A percentile compares a stretch with the other conserved stretches of the same genome.
These are phyloP conservation scores for Spatulosminthurus flaviceps DNA, from an alignment of 2,888 invertebrate genomes.

Conservation along the genomic window DNA sequence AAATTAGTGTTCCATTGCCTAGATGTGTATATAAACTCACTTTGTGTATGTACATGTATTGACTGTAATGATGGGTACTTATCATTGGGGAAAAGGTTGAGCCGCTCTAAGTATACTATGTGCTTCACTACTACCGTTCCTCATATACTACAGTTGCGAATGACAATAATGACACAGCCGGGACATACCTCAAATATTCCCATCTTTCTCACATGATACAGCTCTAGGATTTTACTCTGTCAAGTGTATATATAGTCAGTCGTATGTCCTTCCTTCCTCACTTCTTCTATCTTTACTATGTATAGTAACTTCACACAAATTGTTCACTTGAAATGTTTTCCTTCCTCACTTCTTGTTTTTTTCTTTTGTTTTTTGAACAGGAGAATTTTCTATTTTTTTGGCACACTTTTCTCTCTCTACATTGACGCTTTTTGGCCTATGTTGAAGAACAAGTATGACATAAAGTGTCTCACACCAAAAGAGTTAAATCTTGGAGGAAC, in stretches of 20 bases:
- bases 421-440: not conserved
- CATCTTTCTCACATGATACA: slow-evolving; percentile 6
- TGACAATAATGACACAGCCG: slow-evolving; percentile 35
- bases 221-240: not conserved
- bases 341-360: slow-evolving; percentile 18
- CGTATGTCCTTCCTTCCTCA: not conserved
- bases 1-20: no score
- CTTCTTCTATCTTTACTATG: slow-evolving; percentile 41
- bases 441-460: not conserved
- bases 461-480: slow-evolving; percentile 22
- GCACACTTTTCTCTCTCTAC: slow-evolving; percentile 22
- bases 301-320: slow-evolving; percentile 13
- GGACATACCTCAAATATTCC: slow-evolving; percentile 22
- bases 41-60: no score
- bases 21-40: no score
- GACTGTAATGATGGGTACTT: no score
- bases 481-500: slow-evolving; percentile 10
- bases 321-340: not conserved
- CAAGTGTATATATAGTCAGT: not conserved
- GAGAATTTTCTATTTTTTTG: slow-evolving; percentile 21
- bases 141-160: slow-evolving; percentile 13
- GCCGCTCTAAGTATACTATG: not conserved
- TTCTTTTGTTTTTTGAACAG: slow-evolving; percentile 40
- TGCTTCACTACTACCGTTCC: not conserved
- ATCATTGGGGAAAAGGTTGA: not conserved